A percentile compares a stretch with the other conserved stretches of the same genome.
These are phyloP conservation scores for Molorchus minor DNA, from an alignment of 2,888 invertebrate species.

Conservation along the genomic window DNA sequence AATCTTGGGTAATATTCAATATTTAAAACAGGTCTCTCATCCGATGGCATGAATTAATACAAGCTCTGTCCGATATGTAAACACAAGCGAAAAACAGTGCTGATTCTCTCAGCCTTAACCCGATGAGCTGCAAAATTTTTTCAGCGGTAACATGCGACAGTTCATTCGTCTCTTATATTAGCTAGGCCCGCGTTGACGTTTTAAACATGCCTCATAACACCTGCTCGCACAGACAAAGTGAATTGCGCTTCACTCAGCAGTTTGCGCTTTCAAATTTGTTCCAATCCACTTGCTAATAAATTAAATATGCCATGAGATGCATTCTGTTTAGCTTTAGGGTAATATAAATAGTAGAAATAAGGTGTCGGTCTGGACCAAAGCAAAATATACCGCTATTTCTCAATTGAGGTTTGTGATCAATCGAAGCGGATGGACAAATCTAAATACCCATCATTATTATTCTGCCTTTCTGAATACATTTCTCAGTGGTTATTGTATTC, in stretches of 20 bases:
- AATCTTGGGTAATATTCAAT: no score
- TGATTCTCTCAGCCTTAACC: no score
- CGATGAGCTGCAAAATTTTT: slow-evolving; percentile 40
- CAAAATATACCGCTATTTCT: no score
- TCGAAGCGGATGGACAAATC: not conserved
- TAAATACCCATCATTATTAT: not conserved
- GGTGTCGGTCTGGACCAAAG: not conserved
- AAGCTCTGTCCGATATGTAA: no score
- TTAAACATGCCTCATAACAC: slow-evolving; percentile 40
- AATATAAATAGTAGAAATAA: not conserved
- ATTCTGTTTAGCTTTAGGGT: not conserved
- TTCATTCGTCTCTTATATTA: slow-evolving; percentile 45
- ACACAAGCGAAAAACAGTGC: no score
- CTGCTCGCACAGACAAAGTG: slow-evolving; percentile 43
- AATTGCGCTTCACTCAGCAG: slow-evolving; percentile 41
- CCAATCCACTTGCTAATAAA: slow-evolving; percentile 7
- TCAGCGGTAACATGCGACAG: slow-evolving; percentile 37
- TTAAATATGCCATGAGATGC: not conserved
- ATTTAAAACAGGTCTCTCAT: no score
- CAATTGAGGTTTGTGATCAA: no score
- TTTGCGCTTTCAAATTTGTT: slow-evolving; percentile 6
- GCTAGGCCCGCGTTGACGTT: slow-evolving; percentile 46
- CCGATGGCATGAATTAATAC: no score
- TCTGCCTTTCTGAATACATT: not conserved
- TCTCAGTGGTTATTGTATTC: not conserved